These are phyloP conservation scores for Enoplosus armatus DNA, from an alignment of 2,797 vertebrate species.

Conservation along the genomic window DNA sequence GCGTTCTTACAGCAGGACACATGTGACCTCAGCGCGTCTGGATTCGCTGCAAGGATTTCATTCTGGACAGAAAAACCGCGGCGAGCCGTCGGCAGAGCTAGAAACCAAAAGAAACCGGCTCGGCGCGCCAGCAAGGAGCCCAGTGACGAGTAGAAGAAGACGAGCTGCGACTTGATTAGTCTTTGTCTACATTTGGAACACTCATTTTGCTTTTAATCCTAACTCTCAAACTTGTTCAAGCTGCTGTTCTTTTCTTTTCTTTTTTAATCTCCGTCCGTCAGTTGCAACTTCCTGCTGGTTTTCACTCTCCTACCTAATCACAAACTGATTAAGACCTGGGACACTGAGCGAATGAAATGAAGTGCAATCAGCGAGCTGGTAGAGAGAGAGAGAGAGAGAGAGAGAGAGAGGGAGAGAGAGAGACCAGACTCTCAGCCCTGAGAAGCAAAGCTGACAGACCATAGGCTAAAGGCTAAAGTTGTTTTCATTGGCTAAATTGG, in stretches of 20 bases:
- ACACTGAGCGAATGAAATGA: constrained; percentile 9
- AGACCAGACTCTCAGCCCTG: not conserved
- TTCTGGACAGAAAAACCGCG: constrained; percentile 2
- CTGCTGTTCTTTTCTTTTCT: not conserved
- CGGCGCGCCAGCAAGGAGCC: not conserved
- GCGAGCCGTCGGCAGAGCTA: not conserved
- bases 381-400: not conserved
- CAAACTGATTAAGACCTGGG: constrained; percentile 19
- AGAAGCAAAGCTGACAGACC: not conserved
- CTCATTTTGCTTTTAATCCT: not conserved
- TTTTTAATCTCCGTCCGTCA: not conserved
- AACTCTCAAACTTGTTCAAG: not conserved
- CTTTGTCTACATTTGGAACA: not conserved
- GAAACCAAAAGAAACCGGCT: not conserved
- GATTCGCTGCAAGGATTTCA: constrained; percentile 1
- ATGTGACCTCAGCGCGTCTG: not conserved
- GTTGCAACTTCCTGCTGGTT: constrained; percentile 8
- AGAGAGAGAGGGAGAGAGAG: not conserved
- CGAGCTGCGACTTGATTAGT: not conserved
- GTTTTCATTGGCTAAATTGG: not conserved
- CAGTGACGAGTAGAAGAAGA: not conserved
- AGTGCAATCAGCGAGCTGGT: not conserved
- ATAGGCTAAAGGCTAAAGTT: not conserved
- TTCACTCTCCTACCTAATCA: constrained; percentile 31
- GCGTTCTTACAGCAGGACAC: not conserved